phyloP scores from a whole-genome alignment of 2,797 vertebrate genomes.

The Mycteria americana region DNA sequence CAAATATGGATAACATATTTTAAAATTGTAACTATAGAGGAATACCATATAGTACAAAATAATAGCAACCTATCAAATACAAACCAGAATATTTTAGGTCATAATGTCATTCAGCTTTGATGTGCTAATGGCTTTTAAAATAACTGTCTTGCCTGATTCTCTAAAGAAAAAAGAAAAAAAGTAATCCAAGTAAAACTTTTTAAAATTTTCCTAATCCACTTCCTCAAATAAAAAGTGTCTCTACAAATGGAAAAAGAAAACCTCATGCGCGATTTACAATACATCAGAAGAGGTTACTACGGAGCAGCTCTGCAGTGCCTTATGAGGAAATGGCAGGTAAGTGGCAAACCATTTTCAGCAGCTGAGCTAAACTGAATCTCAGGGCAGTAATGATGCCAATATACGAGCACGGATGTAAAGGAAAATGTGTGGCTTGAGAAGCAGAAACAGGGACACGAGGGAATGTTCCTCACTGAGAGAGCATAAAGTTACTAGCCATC shows the following conservation, averaged over 20 bases:
- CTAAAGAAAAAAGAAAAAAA: background rate
- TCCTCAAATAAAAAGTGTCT: background rate
- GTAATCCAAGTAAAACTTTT: background rate
- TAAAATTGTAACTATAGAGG: background rate
- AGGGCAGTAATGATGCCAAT: background rate
- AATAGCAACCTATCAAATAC: background rate
- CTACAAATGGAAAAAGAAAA: background rate
- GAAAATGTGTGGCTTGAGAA: background rate
- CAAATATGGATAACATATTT: background rate
- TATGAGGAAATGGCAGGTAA: background rate
- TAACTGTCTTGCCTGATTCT: background rate
- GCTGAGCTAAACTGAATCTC: background rate
- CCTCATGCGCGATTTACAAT: fast-evolving
- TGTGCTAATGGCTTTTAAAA: background rate
- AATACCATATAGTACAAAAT: background rate
- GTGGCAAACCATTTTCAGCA: background rate
- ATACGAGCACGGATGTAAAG: background rate
- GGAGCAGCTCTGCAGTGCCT: background rate
- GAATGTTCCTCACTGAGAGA: background rate
- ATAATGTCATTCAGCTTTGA: background rate
- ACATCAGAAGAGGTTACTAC: background rate
- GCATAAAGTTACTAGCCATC: background rate
- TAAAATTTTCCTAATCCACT: background rate
- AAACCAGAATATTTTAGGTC: background rate
- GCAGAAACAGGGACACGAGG: background rate